A percentile compares a stretch with the other conserved stretches of the same genome.
Evolutionary conservation across 2,888 invertebrate genomes (phyloP).

Genomic region (Agrotis clavis): DNA sequence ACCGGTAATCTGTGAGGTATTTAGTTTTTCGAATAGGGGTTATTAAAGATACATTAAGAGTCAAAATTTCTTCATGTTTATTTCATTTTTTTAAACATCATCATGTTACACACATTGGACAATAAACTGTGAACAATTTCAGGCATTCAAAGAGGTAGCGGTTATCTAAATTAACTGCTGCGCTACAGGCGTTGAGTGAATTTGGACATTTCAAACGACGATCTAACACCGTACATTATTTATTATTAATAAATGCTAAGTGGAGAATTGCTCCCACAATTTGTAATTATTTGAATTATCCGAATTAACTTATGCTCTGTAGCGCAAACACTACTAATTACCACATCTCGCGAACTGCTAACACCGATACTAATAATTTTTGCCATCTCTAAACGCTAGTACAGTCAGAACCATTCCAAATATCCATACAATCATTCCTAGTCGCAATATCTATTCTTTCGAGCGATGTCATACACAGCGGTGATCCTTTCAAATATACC

Average conservation of each 20-base stretch:
- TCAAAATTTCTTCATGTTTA: conserved; percentile 85
- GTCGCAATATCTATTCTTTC: conserved; percentile 47
- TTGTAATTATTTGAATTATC: conserved; percentile 53
- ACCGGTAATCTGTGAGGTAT: no score
- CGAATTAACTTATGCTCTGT: conserved; percentile 50
- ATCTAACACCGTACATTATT: conserved; percentile 53
- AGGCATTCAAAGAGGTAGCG: conserved; percentile 89
- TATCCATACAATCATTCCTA: conserved; percentile 55
- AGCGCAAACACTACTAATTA: conserved; percentile 68
- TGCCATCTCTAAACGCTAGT: conserved; percentile 67
- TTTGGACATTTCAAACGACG: conserved; percentile 45
- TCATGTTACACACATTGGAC: conserved; percentile 82
- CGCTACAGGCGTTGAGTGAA: conserved; percentile 32
- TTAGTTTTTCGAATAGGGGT: not conserved
- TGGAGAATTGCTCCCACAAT: conserved; percentile 32
- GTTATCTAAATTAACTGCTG: conserved; percentile 79
- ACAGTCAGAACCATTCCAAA: conserved; percentile 69
- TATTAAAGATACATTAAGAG: conserved; percentile 70
- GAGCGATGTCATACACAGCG: conserved; percentile 44
- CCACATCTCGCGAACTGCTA: conserved; percentile 77
- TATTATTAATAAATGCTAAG: conserved; percentile 66
- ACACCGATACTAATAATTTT: conserved; percentile 64
- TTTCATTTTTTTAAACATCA: conserved; percentile 83
- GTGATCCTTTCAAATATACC: conserved; percentile 8
- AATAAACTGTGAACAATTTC: conserved; percentile 83